Conservation (phyloP, 2,888 invertebrate species). For the Xestoiulus laeticollis region DNA sequence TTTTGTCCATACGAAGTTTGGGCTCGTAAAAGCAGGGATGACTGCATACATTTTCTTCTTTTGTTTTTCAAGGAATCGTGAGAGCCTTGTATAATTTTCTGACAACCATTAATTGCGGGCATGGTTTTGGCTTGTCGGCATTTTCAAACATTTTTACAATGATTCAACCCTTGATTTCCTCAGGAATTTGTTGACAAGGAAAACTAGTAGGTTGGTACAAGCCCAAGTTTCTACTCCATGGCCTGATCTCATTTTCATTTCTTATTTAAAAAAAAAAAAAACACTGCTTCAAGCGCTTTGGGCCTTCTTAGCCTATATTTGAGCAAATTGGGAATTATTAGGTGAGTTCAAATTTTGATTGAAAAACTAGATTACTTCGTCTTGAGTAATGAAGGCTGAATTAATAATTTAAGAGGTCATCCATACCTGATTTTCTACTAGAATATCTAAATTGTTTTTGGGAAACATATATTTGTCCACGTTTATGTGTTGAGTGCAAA, state of each 20-base stretch:
- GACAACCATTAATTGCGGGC: constrained; percentile 26
- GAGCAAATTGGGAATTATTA: background rate
- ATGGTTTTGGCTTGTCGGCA: constrained; percentile 26
- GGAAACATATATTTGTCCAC: background rate
- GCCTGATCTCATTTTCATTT: background rate
- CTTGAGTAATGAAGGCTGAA: background rate
- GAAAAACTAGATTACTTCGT: background rate
- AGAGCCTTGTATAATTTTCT: constrained; percentile 26
- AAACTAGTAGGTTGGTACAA: background rate
- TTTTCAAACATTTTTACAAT: constrained; percentile 26
- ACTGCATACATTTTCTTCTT: constrained; percentile 26
- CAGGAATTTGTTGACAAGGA: constrained; percentile 16
- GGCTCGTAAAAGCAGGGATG: constrained; percentile 26
- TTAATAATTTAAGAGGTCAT: background rate
- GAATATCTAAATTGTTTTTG: too few species aligned
- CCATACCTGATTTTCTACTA: background rate
- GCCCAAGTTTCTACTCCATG: constrained; percentile 19
- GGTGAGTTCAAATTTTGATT: background rate
- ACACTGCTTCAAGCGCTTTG: background rate
- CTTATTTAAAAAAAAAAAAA: background rate
- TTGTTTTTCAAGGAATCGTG: constrained; percentile 26
- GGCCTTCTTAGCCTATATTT: background rate
- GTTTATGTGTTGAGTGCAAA: background rate
- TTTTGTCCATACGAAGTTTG: background rate
- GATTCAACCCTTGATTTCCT: constrained; percentile 26